phyloP scores from a whole-genome alignment of 2,113 vertebrate species.

The Scatophagus argus region DNA sequence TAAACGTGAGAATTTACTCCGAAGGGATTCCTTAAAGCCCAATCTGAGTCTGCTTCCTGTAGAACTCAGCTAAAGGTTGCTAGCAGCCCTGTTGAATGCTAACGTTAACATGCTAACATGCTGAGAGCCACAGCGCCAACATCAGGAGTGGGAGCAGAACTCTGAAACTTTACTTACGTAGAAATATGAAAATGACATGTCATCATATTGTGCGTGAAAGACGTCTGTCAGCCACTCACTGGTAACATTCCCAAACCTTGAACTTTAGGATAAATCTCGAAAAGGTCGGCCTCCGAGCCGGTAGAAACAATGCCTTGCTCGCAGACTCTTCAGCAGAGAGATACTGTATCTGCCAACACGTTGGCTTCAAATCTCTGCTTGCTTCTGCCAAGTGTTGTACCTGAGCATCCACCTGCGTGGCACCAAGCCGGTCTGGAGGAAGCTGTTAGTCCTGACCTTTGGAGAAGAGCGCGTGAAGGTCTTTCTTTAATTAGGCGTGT shows the following conservation, averaged over 20 bases:
- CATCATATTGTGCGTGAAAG: too few relatives aligned
- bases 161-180: too few relatives aligned
- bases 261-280: neutral
- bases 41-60: too few relatives aligned
- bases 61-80: too few relatives aligned
- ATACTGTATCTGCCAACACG: neutral
- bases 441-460: conserved; percentile 54
- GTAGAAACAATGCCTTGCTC: neutral
- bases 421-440: conserved; percentile 1
- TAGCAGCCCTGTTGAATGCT: too few relatives aligned
- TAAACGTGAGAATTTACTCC: too few relatives aligned
- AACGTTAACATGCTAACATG: too few relatives aligned
- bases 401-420: conserved; percentile 1
- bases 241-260: neutral
- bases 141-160: too few relatives aligned
- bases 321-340: neutral
- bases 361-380: neutral
- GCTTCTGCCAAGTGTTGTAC: neutral
- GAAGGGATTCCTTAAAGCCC: too few relatives aligned
- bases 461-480: neutral
- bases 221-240: too few relatives aligned
- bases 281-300: neutral
- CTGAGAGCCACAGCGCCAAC: too few relatives aligned
- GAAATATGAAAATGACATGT: too few relatives aligned
- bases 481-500: conserved; percentile 35